phyloP scores from a whole-genome alignment of 2,888 invertebrate species.

The Zaprionus obscuricornis region DNA sequence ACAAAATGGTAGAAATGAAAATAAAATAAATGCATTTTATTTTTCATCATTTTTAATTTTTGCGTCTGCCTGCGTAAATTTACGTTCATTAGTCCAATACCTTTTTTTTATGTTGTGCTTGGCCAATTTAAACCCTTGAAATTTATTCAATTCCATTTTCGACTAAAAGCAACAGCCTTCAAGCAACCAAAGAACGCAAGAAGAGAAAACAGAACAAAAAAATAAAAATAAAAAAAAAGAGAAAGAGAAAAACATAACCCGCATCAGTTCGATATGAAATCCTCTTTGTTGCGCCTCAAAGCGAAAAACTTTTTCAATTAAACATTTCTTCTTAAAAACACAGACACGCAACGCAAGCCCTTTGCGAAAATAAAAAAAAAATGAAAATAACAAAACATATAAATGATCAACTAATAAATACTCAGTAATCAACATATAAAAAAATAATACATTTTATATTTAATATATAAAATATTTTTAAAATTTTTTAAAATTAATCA shows the following conservation, averaged over 20 bases:
- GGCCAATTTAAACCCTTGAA: conserved; percentile 22
- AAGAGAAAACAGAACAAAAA: too few relatives aligned
- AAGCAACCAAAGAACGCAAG: too few relatives aligned
- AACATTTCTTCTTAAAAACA: conserved; percentile 64
- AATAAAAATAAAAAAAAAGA: conserved; percentile 6
- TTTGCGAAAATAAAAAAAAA: conserved; percentile 25
- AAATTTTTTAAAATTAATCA: too few relatives aligned
- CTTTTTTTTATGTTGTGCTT: background rate
- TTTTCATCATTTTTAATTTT: too few relatives aligned
- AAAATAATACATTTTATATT: too few relatives aligned
- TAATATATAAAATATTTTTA: too few relatives aligned
- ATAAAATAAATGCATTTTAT: too few relatives aligned
- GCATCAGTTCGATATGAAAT: conserved; percentile 49
- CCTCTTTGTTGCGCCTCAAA: conserved; percentile 54
- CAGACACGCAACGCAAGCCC: conserved; percentile 25
- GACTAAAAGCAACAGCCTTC: background rate
- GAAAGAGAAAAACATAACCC: conserved; percentile 18
- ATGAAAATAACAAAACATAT: conserved; percentile 1
- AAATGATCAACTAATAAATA: too few relatives aligned
- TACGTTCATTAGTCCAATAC: too few relatives aligned
- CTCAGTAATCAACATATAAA: too few relatives aligned
- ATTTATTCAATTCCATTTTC: conserved; percentile 22
- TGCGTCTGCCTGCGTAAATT: too few relatives aligned
- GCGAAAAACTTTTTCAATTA: conserved; percentile 72
- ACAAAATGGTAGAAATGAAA: too few relatives aligned